Percentiles rank a stretch among this genome's conserved stretches.
Conservation (phyloP, 30 jellyfish, hydroid and myxozoan genomes). For the Pseudorhiza aurosa region DNA sequence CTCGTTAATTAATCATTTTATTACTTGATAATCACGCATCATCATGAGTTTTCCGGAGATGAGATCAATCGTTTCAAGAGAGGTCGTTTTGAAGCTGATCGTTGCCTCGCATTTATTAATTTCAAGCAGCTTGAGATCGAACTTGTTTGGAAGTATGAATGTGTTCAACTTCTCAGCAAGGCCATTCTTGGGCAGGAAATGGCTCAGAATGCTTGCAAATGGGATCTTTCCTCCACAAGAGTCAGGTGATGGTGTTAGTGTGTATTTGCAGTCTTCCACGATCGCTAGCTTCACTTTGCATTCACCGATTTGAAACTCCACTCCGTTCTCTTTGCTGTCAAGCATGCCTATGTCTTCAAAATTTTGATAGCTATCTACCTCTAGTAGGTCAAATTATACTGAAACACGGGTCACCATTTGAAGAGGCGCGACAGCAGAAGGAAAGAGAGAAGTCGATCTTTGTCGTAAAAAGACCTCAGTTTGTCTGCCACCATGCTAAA, state of each 20-base stretch:
- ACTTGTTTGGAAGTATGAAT: conserved; percentile 65
- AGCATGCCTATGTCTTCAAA: too few species aligned
- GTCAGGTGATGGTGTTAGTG: conserved; percentile 58
- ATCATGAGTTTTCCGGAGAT: conserved; percentile 55
- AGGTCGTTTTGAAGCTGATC: conserved; percentile 22
- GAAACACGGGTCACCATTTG: too few species aligned
- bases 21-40: too few species aligned
- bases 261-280: conserved; percentile 44
- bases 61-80: conserved; percentile 54
- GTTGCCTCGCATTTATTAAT: conserved; percentile 64
- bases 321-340: conserved; percentile 47
- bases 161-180: conserved; percentile 67
- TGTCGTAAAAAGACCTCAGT: too few species aligned
- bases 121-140: conserved; percentile 35
- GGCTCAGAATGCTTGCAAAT: conserved; percentile 47
- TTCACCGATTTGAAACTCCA: conserved; percentile 55
- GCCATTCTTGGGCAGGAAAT: conserved; percentile 59
- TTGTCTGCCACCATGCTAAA: too few species aligned
- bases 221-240: conserved; percentile 63
- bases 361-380: too few species aligned
- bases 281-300: conserved; percentile 57
- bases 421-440: too few species aligned
- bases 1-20: too few species aligned
- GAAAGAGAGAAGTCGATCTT: too few species aligned
- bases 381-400: too few species aligned